phyloP scores from a whole-genome alignment of 37 sponge, comb jelly and placozoan species.

The Haliclona indistincta region DNA sequence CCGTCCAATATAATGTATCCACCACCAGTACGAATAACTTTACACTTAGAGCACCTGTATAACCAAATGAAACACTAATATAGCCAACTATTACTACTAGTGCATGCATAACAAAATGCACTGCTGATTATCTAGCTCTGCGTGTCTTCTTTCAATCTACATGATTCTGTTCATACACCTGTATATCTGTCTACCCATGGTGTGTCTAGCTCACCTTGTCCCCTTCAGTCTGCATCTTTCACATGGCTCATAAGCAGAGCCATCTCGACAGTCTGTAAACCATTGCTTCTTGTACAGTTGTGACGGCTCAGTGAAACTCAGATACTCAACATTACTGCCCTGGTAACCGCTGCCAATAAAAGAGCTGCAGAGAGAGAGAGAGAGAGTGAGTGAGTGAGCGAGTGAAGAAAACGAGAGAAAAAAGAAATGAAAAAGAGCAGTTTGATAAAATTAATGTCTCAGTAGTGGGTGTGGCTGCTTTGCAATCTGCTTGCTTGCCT shows the following conservation, averaged over 20 bases:
- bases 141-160: no score
- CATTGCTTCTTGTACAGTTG: constrained; percentile 4
- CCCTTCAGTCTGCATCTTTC: constrained; percentile 60
- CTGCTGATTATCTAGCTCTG: no score
- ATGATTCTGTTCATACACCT: no score
- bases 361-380: neutral
- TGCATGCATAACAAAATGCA: no score
- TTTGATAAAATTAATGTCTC: no score
- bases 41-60: constrained; percentile 65
- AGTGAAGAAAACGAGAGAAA: no score
- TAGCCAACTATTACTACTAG: no score
- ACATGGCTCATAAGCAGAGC: constrained; percentile 45
- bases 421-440: no score
- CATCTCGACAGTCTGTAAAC: constrained; percentile 27
- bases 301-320: constrained; percentile 56
- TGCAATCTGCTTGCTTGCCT: no score
- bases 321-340: constrained; percentile 16
- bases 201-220: constrained; percentile 9
- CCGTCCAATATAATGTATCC: constrained; percentile 85
- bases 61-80: no score
- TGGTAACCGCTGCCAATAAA: neutral
- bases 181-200: neutral
- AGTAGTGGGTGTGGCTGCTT: no score
- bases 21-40: constrained; percentile 73
- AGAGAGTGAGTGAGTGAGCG: no score